phyloP scores from a whole-genome alignment of 1,140 invertebrate genomes.

The Argopecten irradians region DNA sequence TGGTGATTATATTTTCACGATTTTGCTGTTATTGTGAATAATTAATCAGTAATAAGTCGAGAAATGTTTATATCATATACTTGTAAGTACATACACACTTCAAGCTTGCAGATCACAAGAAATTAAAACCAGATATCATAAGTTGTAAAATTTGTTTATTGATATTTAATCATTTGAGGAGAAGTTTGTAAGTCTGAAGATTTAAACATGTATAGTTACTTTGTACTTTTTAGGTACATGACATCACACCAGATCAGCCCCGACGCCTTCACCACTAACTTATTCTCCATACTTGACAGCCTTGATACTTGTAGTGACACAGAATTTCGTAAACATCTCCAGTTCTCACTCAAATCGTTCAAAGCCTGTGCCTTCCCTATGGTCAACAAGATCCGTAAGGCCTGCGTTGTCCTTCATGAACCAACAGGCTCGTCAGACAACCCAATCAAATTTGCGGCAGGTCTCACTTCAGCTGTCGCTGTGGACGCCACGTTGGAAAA shows the following conservation, averaged over 20 bases:
- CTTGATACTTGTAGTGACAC: conserved; percentile 90
- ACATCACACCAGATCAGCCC: conserved; percentile 79
- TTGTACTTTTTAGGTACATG: conserved; percentile 72
- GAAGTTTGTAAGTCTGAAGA: too few species aligned
- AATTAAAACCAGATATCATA: too few species aligned
- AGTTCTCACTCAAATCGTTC: conserved; percentile 84
- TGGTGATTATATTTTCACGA: too few species aligned
- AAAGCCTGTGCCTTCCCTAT: conserved; percentile 58
- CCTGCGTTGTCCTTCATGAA: conserved; percentile 89
- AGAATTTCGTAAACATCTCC: conserved; percentile 86
- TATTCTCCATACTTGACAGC: conserved; percentile 87
- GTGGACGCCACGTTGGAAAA: conserved; percentile 91
- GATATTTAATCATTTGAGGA: too few species aligned
- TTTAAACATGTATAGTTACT: too few species aligned
- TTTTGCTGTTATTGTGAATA: too few species aligned
- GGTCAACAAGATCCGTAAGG: conserved; percentile 74
- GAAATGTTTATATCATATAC: too few species aligned
- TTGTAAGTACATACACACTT: too few species aligned
- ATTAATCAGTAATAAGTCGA: too few species aligned
- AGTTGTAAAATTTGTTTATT: too few species aligned
- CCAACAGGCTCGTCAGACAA: conserved; percentile 89
- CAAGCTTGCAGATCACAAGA: too few species aligned
- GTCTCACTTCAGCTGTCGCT: conserved; percentile 89
- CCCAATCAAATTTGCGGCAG: conserved; percentile 94
- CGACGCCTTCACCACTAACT: conserved; percentile 87